Conservation (phyloP, 2,113 vertebrate genomes). For the Rhinoptilus africanus region DNA sequence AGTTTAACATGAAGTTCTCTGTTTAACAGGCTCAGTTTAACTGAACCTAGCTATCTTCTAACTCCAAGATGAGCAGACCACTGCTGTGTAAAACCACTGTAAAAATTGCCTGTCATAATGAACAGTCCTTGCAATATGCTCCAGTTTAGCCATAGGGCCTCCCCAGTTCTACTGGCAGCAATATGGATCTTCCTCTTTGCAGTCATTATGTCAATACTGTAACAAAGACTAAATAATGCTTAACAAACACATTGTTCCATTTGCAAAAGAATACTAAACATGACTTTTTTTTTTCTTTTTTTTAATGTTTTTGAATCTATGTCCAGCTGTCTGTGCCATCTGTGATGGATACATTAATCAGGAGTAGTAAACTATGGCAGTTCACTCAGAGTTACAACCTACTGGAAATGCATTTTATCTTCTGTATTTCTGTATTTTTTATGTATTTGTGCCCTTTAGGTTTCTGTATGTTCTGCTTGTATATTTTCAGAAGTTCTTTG, state of each 20-base stretch:
- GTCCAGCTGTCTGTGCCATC: neutral
- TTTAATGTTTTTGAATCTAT: too few relatives aligned
- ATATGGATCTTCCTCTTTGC: neutral
- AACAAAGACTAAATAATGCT: neutral
- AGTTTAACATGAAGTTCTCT: neutral
- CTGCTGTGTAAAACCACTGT: neutral
- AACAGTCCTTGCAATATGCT: neutral
- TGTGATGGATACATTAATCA: neutral
- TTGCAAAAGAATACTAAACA: neutral
- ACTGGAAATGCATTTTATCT: neutral
- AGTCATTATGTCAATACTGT: neutral
- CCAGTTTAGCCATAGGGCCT: neutral
- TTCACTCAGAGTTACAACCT: neutral
- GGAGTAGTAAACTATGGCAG: neutral
- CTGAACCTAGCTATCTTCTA: neutral
- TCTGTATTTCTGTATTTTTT: neutral
- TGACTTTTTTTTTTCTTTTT: too few relatives aligned
- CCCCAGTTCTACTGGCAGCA: neutral
- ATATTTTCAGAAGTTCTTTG: neutral
- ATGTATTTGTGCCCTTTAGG: neutral
- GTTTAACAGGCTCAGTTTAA: too few relatives aligned
- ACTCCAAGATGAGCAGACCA: accelerated
- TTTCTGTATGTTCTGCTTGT: neutral
- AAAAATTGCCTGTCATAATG: neutral
- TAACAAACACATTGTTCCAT: neutral